A percentile compares a stretch with the other conserved stretches of the same genome.
Conservation (phyloP, 92 coral and sea anemone genomes). For the Palythoa grandis region DNA sequence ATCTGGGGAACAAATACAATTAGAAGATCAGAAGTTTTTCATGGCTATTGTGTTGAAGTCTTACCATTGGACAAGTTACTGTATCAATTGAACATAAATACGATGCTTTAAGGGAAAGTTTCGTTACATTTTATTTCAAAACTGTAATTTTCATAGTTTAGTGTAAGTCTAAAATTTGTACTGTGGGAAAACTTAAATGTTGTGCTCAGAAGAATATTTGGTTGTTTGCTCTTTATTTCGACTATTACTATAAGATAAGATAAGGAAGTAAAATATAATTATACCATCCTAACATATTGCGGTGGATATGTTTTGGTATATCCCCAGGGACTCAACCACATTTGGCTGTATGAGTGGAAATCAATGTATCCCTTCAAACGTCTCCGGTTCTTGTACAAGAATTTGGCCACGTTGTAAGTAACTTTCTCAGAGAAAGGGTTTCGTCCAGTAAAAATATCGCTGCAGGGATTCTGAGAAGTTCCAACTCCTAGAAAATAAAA, state of each 20-base stretch:
- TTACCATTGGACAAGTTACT: too few species aligned
- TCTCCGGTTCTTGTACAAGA: conserved; percentile 55
- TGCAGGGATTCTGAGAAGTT: conserved; percentile 53
- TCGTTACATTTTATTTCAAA: too few species aligned
- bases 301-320: conserved; percentile 67
- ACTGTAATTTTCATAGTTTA: too few species aligned
- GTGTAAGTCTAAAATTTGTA: too few species aligned
- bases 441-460: conserved; percentile 73
- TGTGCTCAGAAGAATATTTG: neutral
- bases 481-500: conserved; percentile 61
- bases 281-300: conserved; percentile 45
- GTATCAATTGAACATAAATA: too few species aligned
- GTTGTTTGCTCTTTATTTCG: neutral
- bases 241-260: too few species aligned
- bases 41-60: too few species aligned
- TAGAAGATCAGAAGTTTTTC: too few species aligned
- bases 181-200: too few species aligned
- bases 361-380: conserved; percentile 83
- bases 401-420: conserved; percentile 77
- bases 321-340: conserved; percentile 96
- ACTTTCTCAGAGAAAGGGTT: conserved; percentile 80
- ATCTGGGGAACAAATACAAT: too few species aligned
- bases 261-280: neutral
- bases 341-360: conserved; percentile 81
- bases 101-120: too few species aligned